phyloP scores from a whole-genome alignment of 2,888 invertebrate species.

The Hemaris fuciformis region DNA sequence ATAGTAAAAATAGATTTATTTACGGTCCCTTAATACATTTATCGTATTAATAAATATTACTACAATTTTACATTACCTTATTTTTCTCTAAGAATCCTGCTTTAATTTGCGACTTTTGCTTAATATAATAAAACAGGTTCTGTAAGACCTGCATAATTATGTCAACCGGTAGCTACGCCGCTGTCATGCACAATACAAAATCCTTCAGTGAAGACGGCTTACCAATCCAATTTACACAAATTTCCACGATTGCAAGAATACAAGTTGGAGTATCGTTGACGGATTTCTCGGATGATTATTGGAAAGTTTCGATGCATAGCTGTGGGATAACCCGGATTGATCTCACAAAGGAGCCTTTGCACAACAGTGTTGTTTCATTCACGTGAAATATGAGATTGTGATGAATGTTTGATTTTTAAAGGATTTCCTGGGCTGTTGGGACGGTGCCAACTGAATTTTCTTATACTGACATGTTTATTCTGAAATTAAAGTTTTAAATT shows the following conservation, averaged over 20 bases:
- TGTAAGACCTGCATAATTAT: too few species aligned
- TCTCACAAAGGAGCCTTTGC: conserved; percentile 52
- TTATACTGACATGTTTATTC: neutral
- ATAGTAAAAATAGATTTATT: too few species aligned
- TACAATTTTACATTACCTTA: too few species aligned
- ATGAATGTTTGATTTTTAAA: conserved; percentile 44
- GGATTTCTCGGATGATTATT: conserved; percentile 71
- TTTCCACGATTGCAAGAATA: neutral
- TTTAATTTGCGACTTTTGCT: too few species aligned
- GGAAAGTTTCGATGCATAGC: conserved; percentile 57
- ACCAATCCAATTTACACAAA: neutral
- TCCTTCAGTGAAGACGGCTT: too few species aligned
- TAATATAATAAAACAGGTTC: too few species aligned
- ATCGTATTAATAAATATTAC: too few species aligned
- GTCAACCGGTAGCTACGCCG: too few species aligned
- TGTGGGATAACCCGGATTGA: conserved; percentile 44
- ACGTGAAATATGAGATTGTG: conserved; percentile 55
- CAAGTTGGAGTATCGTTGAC: conserved; percentile 18
- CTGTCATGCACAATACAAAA: too few species aligned
- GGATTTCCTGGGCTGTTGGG: conserved; percentile 37
- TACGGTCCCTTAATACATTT: too few species aligned
- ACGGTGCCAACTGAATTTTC: conserved; percentile 7
- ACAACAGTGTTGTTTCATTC: conserved; percentile 41
- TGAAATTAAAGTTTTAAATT: neutral
- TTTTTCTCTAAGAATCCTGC: too few species aligned